Conservation (phyloP, 1,140 invertebrate genomes). For the Ladona fulva region DNA sequence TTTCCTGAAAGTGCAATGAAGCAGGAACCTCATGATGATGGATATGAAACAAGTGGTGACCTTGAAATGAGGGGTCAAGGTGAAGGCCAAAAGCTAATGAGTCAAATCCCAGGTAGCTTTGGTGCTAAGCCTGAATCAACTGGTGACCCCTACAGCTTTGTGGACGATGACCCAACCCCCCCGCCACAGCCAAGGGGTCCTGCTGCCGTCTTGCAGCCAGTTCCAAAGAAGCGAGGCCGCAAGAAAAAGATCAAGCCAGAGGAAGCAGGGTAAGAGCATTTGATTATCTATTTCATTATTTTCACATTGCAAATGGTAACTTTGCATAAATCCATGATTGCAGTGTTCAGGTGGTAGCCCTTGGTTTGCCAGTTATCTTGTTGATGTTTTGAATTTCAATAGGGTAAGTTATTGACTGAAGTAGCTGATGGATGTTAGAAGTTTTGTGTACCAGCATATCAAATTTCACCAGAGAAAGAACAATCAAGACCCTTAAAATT, state of each 20-base stretch:
- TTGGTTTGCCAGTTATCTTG: too few relatives aligned
- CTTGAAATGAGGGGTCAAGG: conserved; percentile 43
- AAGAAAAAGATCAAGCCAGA: conserved; percentile 64
- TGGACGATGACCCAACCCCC: conserved; percentile 52
- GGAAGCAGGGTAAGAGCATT: conserved; percentile 40
- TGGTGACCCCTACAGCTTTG: conserved; percentile 71
- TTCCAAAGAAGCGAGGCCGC: conserved; percentile 69
- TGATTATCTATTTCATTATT: neutral
- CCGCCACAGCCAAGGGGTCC: conserved; percentile 29
- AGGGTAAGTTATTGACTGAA: too few relatives aligned
- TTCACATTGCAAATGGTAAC: too few relatives aligned
- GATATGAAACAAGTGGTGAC: conserved; percentile 75
- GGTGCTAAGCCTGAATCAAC: conserved; percentile 41
- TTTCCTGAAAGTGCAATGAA: conserved; percentile 40
- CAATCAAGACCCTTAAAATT: too few relatives aligned
- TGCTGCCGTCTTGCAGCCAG: conserved; percentile 42
- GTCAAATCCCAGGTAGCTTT: conserved; percentile 23
- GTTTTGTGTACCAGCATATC: too few relatives aligned
- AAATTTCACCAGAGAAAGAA: too few relatives aligned
- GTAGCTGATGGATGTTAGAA: too few relatives aligned
- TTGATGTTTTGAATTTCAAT: too few relatives aligned
- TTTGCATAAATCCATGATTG: too few relatives aligned
- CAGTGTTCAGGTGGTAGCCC: too few relatives aligned
- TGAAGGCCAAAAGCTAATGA: conserved; percentile 21
- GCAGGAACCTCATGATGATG: conserved; percentile 70